Evolutionary conservation across 2,113 vertebrate genomes (phyloP).

Genomic region (Ailuropoda melanoleuca): DNA sequence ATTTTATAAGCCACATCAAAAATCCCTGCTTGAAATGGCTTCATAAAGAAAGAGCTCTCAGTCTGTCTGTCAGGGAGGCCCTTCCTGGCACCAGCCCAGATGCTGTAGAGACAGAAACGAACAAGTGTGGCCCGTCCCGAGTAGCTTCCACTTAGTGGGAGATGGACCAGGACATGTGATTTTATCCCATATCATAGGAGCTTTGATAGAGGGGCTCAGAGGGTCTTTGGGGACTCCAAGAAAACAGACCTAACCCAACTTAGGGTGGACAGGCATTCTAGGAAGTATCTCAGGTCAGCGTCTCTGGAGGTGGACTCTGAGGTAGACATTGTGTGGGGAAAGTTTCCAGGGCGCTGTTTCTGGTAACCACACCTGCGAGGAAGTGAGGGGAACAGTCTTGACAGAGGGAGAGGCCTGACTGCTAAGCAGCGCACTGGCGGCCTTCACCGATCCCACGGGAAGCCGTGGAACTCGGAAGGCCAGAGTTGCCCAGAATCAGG

Average conservation of each 20-base stretch:
- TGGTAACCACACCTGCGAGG: not conserved
- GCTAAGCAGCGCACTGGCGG: no score
- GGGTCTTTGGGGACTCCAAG: not conserved
- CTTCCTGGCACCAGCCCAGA: not conserved
- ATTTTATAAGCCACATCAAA: not conserved
- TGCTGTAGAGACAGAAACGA: not conserved
- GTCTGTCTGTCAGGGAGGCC: not conserved
- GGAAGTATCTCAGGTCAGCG: not conserved
- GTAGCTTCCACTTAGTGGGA: not conserved
- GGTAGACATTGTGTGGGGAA: not conserved
- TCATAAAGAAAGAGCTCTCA: not conserved
- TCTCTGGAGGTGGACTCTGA: not conserved
- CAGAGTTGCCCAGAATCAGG: not conserved
- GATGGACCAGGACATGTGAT: not conserved
- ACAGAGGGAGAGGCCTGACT: not conserved
- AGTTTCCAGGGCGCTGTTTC: not conserved
- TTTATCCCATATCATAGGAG: not conserved
- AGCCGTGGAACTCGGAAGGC: not conserved
- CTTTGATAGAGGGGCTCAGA: not conserved
- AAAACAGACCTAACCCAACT: not conserved
- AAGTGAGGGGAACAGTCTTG: not conserved
- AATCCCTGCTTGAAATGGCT: not conserved
- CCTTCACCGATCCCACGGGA: not conserved
- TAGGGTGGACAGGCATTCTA: not conserved
- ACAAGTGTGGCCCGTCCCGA: not conserved